Evolutionary conservation across 2,888 invertebrate genomes (phyloP).

Genomic region (Nysson spinosus): DNA sequence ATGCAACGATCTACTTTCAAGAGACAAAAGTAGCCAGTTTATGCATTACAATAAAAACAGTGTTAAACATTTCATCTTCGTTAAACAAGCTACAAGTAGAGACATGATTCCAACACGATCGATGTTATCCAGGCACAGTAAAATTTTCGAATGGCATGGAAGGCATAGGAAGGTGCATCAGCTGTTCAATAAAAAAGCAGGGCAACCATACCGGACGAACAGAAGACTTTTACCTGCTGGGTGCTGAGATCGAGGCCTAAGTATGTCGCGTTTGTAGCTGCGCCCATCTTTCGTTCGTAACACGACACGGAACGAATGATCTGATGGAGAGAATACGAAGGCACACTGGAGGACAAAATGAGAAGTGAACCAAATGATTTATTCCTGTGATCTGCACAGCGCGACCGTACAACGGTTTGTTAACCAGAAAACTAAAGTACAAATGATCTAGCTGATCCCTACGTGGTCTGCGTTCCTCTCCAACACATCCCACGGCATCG

Average conservation of each 20-base stretch:
- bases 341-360: neutral
- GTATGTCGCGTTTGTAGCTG: slow-evolving; percentile 79
- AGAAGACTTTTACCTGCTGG: slow-evolving; percentile 88
- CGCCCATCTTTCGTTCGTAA: slow-evolving; percentile 58
- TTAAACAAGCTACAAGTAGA: too few species aligned
- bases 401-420: slow-evolving; percentile 29
- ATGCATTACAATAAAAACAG: too few species aligned
- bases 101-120: too few species aligned
- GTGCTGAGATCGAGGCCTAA: slow-evolving; percentile 93
- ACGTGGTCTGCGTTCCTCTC: slow-evolving; percentile 29
- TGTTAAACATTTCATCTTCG: too few species aligned
- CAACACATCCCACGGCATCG: slow-evolving; percentile 28
- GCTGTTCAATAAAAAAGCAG: too few species aligned
- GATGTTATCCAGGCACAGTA: too few species aligned
- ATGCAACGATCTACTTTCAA: too few species aligned
- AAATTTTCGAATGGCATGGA: too few species aligned
- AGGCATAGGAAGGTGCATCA: too few species aligned
- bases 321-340: too few species aligned
- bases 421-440: slow-evolving; percentile 33
- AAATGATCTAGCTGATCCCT: slow-evolving; percentile 25
- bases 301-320: slow-evolving; percentile 14
- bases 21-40: too few species aligned
- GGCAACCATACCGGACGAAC: too few species aligned
- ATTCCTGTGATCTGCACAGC: slow-evolving; percentile 8
- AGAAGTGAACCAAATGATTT: neutral